Evolutionary conservation across 92 coral and sea anemone species (phyloP), one percentile per base, ranked within the genome.

Genomic region (Epizoanthus stellaris): DNA sequence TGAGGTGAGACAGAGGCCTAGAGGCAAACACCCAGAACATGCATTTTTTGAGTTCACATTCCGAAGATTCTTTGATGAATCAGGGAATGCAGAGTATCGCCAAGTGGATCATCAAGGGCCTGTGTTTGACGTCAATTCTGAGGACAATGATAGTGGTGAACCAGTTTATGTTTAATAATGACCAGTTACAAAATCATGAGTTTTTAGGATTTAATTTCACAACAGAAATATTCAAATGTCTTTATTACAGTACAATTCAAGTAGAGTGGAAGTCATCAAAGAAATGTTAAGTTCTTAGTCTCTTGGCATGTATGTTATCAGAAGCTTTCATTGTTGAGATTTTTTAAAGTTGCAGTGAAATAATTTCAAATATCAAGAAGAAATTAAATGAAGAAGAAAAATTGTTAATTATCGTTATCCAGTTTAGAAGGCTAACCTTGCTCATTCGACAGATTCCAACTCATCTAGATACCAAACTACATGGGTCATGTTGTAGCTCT

Each of bases 11-110:
- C 87, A 82, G 80, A 54, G 74, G 14, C 91, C 88, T 6, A 89
- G 73, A 40, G 89, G 87, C 67, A 82, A 84, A 16, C 96, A 92
- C 64, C 96, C 98, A 3, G 95, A 95, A 65, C 99, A 97, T 86
- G 99, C 99, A 38, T 97, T 97, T 86, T 97, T 91, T 80, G 99
- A 97, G 88, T 97, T 97, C 85, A 97, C 99, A 25, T 97, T 97
- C 86, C 77, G 99, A 72, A 80, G 99, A 59, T 97, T 97, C 82
- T 97, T 94, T 30, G 92, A 90, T 73, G 96, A 94, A 40, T 92
- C 92, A 76, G 95, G 90, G 70, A 82, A 81, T n/a, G 90, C 30
- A 58, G 83, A 79, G 13, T 86, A 40, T 69, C 91, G 71, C 49
- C 88, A 63, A 82, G 85, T 81, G 20, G 83, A 68, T 83, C 81